A percentile compares a stretch with the other conserved stretches of the same genome.
phyloP scores from a whole-genome alignment of 2,888 invertebrate species.

The Siphlonurus alternatus region DNA sequence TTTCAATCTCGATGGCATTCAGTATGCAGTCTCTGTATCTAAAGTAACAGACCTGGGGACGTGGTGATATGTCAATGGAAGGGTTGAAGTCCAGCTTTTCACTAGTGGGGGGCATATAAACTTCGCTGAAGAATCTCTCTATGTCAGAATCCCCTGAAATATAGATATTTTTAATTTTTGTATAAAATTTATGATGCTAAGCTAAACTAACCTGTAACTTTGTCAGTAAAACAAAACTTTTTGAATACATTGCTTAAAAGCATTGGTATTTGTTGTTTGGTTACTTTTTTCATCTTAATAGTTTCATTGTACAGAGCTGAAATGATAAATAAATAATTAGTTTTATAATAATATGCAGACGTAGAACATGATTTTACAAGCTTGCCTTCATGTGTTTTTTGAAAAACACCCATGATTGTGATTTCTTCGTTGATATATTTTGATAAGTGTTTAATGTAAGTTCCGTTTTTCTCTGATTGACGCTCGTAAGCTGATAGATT shows the following conservation, averaged over 20 bases:
- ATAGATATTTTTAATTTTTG: neutral
- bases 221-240: conserved; percentile 14
- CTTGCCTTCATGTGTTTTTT: conserved; percentile 32
- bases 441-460: conserved; percentile 27
- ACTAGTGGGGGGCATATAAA: neutral
- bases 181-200: neutral
- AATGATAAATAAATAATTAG: neutral
- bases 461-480: conserved; percentile 18
- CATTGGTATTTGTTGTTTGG: neutral
- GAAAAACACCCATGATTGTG: conserved; percentile 30
- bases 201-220: conserved; percentile 6
- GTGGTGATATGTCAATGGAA: neutral
- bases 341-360: neutral
- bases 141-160: neutral
- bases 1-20: neutral
- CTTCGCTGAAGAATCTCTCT: neutral
- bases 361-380: neutral
- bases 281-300: neutral
- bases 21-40: neutral
- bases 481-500: conserved; percentile 21
- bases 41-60: neutral
- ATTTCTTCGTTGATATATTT: conserved; percentile 26
- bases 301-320: conserved; percentile 21
- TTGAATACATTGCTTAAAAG: conserved; percentile 10
- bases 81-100: neutral